Evolutionary conservation across 2,888 invertebrate genomes (phyloP).

Genomic region (Aphidoletes aphidimyza): DNA sequence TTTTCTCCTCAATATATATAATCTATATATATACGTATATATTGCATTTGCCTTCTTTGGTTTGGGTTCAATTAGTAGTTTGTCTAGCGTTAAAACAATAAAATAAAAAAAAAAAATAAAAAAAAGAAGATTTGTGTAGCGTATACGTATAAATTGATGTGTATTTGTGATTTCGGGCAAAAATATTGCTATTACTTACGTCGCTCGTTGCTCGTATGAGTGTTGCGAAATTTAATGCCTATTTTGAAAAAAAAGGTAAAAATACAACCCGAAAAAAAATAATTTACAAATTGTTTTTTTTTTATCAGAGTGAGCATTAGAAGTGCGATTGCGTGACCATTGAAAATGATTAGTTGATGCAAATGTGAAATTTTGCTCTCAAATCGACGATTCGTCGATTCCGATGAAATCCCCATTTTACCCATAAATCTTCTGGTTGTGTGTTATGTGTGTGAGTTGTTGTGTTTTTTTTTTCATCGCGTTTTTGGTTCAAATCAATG

Average conservation of each 20-base stretch:
- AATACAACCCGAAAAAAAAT: background rate
- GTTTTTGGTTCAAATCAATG: conserved; percentile 52
- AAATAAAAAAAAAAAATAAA: conserved; percentile 33
- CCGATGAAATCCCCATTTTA: conserved; percentile 36
- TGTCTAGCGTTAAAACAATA: conserved; percentile 53
- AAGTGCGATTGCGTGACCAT: conserved; percentile 49
- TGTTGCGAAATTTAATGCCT: conserved; percentile 48
- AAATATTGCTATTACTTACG: conserved; percentile 30
- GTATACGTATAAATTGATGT: conserved; percentile 52
- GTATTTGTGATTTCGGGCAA: conserved; percentile 52
- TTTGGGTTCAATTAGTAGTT: conserved; percentile 53
- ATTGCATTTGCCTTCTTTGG: conserved; percentile 35
- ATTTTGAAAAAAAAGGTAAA: conserved; percentile 51
- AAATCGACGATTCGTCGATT: conserved; percentile 26
- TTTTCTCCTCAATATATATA: conserved; percentile 24
- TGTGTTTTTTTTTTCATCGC: conserved; percentile 15
- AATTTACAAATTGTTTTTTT: background rate
- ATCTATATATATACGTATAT: background rate
- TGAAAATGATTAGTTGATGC: conserved; percentile 49
- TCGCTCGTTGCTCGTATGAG: conserved; percentile 46
- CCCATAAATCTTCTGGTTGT: conserved; percentile 24
- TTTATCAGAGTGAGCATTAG: conserved; percentile 28
- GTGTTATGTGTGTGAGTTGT: background rate
- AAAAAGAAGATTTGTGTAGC: conserved; percentile 8
- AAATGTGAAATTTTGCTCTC: conserved; percentile 45